phyloP scores from a whole-genome alignment of 2,797 vertebrate genomes.

The Gallinago solitaria region DNA sequence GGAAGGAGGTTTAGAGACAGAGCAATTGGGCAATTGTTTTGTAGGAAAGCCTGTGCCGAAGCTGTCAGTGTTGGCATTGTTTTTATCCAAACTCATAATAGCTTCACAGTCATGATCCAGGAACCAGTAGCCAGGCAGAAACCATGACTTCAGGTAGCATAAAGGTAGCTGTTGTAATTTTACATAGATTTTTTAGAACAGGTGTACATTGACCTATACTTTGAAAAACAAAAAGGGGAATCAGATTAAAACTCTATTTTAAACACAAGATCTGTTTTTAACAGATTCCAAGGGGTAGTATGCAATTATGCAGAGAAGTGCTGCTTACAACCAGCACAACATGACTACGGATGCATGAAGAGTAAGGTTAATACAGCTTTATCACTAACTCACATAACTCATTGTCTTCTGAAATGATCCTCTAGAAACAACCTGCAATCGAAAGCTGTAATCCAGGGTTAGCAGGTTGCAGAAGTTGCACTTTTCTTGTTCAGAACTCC shows the following conservation, averaged over 20 bases:
- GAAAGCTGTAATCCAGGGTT: not conserved
- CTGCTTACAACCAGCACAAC: constrained; percentile 5
- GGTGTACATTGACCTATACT: not conserved
- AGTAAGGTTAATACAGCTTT: not conserved
- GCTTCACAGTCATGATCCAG: not conserved
- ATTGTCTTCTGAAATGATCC: not conserved
- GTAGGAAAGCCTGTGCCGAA: not conserved
- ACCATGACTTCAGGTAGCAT: not conserved
- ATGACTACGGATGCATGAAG: not conserved
- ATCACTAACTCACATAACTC: not conserved
- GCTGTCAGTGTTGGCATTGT: not conserved
- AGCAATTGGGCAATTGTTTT: not conserved
- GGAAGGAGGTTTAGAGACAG: not conserved
- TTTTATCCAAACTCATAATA: not conserved
- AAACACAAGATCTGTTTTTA: not conserved
- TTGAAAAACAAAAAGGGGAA: not conserved
- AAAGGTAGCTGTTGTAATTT: not conserved
- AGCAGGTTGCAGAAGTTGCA: fast-evolving
- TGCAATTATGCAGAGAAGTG: constrained; percentile 11
- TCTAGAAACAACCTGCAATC: not conserved
- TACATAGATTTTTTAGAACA: not conserved
- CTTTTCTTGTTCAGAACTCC: not conserved
- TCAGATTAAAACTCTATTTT: not conserved
- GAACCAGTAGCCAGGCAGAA: not conserved
- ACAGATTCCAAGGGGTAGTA: not conserved